Percentiles rank a stretch among this genome's conserved stretches.
phyloP scores from a whole-genome alignment of 1,140 invertebrate genomes.

The Procambarus virginalis region DNA sequence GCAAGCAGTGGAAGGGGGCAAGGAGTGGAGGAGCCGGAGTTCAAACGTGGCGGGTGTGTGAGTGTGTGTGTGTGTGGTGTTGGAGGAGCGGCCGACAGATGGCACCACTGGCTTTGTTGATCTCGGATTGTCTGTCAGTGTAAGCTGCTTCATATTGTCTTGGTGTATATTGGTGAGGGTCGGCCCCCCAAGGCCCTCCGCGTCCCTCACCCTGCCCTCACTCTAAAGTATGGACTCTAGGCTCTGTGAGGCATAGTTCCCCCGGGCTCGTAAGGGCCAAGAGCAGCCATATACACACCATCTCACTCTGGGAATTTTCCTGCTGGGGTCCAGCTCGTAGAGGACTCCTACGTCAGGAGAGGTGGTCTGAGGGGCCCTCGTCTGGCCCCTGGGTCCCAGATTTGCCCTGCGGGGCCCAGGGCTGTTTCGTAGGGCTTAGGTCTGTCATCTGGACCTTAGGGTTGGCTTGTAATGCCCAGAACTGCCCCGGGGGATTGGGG shows the following conservation, averaged over 20 bases:
- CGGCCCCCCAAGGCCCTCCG: no score
- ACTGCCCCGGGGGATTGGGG: no score
- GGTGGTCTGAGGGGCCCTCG: no score
- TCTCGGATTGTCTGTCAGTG: constrained; percentile 60
- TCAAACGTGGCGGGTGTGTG: constrained; percentile 1
- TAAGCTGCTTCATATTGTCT: constrained; percentile 33
- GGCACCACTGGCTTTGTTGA: constrained; percentile 52
- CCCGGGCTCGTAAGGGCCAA: constrained; percentile 4
- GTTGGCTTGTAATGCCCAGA: no score
- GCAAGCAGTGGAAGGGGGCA: not conserved
- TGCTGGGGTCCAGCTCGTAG: no score
- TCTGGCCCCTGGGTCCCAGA: no score
- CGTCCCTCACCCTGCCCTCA: not conserved
- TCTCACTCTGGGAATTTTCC: not conserved
- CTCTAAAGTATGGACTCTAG: constrained; percentile 9
- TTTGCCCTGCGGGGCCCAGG: no score
- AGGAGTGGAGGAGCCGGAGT: not conserved
- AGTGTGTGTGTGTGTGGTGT: not conserved
- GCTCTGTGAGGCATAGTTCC: not conserved
- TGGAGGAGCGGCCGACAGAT: not conserved
- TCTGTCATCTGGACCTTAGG: no score
- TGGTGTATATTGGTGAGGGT: no score
- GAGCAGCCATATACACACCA: not conserved
- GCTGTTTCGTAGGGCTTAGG: no score
- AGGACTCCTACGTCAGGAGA: no score